These are phyloP conservation scores for Acyrthosiphon pisum DNA, from an alignment of 1,140 invertebrate species.

Conservation along the genomic window DNA sequence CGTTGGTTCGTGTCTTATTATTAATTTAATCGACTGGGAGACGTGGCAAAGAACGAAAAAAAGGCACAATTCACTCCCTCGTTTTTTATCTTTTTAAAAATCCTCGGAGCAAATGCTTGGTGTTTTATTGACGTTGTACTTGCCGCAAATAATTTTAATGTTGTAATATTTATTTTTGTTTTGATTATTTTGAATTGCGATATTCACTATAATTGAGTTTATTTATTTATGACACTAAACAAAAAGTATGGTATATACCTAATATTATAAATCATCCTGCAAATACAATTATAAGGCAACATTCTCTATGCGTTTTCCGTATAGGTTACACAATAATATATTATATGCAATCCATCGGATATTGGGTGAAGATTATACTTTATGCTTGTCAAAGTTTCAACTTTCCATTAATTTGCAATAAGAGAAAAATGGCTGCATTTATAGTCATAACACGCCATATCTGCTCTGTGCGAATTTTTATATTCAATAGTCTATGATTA, in stretches of 20 bases:
- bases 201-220: neutral
- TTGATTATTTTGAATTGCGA: neutral
- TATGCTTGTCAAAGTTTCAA: neutral
- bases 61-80: neutral
- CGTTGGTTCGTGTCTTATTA: neutral
- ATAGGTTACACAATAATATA: neutral
- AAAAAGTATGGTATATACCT: neutral
- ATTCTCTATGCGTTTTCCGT: neutral
- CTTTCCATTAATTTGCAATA: neutral
- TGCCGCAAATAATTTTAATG: neutral
- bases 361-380: neutral
- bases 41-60: neutral
- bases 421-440: neutral
- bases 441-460: neutral
- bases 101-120: neutral
- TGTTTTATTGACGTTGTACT: neutral
- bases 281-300: neutral
- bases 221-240: neutral
- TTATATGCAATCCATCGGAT: neutral
- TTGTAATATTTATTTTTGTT: neutral
- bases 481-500: neutral
- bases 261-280: neutral
- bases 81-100: neutral
- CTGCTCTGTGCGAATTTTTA: neutral
- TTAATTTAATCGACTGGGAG: constrained; percentile 4